These are phyloP conservation scores for Chiridota heheva DNA, from an alignment of 35 echinoderm and acorn worm genomes.

Conservation along the genomic window DNA sequence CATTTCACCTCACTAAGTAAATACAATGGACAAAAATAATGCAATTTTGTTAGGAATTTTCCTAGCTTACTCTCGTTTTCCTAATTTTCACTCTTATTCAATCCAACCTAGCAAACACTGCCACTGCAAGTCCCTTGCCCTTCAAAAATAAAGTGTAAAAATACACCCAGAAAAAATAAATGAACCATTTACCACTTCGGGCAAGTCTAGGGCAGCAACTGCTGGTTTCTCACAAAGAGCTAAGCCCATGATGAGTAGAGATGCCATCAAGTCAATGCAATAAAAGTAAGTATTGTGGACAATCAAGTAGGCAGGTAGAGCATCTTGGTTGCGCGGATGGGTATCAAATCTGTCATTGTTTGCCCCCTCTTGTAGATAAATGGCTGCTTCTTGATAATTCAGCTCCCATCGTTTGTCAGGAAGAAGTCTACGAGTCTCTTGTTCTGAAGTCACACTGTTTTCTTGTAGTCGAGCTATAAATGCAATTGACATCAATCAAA, in stretches of 20 bases:
- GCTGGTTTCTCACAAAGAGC: constrained; percentile 81
- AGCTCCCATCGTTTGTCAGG: constrained; percentile 78
- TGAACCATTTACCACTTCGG: constrained; percentile 66
- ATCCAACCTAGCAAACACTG: too few relatives aligned
- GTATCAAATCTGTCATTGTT: constrained; percentile 85
- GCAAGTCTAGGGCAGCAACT: constrained; percentile 60
- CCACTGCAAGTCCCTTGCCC: too few relatives aligned
- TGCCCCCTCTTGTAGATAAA: constrained; percentile 86
- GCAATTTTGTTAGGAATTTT: too few relatives aligned
- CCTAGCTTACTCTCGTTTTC: too few relatives aligned
- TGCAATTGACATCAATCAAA: too few relatives aligned
- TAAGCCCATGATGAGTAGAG: constrained; percentile 63
- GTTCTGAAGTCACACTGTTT: too few relatives aligned
- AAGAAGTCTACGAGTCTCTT: background rate
- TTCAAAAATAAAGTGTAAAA: too few relatives aligned
- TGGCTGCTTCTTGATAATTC: constrained; percentile 90
- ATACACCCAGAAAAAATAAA: too few relatives aligned
- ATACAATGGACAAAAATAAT: too few relatives aligned
- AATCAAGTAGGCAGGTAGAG: constrained; percentile 86
- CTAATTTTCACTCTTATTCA: too few relatives aligned
- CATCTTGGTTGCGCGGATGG: constrained; percentile 70
- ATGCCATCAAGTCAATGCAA: constrained; percentile 67
- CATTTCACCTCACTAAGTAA: too few relatives aligned
- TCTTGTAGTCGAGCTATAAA: too few relatives aligned
- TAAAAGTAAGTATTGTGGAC: constrained; percentile 90